Evolutionary conservation across 2,797 vertebrate species (phyloP).

Genomic region (Cryptoblepharus egeriae): DNA sequence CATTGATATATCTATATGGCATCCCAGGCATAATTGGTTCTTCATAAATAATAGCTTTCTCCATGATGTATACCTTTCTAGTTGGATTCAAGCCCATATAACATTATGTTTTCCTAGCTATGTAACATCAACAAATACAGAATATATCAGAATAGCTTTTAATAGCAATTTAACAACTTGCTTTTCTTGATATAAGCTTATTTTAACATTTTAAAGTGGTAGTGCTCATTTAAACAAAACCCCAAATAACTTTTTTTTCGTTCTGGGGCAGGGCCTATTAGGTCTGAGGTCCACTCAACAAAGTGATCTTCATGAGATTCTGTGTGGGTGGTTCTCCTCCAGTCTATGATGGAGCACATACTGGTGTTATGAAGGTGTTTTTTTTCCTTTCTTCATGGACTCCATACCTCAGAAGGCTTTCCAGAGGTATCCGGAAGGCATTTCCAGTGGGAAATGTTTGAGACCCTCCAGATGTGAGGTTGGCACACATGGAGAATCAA

Average conservation of each 20-base stretch:
- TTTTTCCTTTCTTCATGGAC: too few relatives aligned
- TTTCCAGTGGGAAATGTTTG: too few relatives aligned
- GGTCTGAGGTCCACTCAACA: too few relatives aligned
- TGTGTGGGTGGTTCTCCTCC: too few relatives aligned
- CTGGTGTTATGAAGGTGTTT: too few relatives aligned
- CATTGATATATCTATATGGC: conserved; percentile 10
- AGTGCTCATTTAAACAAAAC: not conserved
- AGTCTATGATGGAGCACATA: too few relatives aligned
- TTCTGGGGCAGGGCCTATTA: not conserved
- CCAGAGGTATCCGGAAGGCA: too few relatives aligned
- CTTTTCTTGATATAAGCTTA: not conserved
- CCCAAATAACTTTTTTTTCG: not conserved
- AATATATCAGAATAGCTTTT: not conserved
- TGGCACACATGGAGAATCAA: too few relatives aligned
- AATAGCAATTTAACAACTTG: not conserved
- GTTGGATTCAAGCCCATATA: not conserved
- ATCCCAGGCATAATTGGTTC: conserved; percentile 3
- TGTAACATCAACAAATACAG: not conserved
- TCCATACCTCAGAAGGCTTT: too few relatives aligned
- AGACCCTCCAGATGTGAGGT: too few relatives aligned
- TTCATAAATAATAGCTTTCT: conserved; percentile 24
- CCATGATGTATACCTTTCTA: conserved; percentile 1
- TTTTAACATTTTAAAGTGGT: not conserved
- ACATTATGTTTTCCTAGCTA: not conserved
- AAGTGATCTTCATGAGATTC: too few relatives aligned